Evolutionary conservation across 2,888 invertebrate species (phyloP).

Genomic region (Dysmachus trigonus): DNA sequence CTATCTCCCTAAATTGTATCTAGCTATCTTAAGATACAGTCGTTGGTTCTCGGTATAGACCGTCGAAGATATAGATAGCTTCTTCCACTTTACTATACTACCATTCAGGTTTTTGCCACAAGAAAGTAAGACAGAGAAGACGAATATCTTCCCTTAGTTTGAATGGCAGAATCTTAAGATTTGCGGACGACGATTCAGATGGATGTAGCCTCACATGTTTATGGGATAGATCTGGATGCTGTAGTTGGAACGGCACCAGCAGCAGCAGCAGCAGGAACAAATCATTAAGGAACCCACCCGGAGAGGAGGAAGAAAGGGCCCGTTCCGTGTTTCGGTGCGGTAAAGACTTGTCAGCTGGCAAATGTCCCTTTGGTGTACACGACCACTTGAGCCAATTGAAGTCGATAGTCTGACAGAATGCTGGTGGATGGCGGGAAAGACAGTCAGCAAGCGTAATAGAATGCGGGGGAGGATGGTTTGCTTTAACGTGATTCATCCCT

Average conservation of each 20-base stretch:
- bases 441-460: neutral
- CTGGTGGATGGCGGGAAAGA: neutral
- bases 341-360: constrained; percentile 41
- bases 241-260: neutral
- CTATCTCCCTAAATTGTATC: neutral
- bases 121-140: neutral
- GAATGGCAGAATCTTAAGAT: constrained; percentile 38
- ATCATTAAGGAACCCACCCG: constrained; percentile 3
- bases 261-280: neutral
- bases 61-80: neutral
- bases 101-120: neutral
- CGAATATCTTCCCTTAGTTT: neutral
- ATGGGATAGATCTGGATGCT: neutral
- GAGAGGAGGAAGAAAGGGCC: neutral
- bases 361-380: constrained; percentile 34
- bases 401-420: neutral
- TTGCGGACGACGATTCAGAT: constrained; percentile 27
- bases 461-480: neutral
- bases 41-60: constrained; percentile 7
- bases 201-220: constrained; percentile 29
- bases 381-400: constrained; percentile 36
- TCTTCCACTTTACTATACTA: neutral
- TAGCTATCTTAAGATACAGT: neutral
- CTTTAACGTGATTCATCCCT: constrained; percentile 28
- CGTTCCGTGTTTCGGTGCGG: neutral